Evolutionary conservation across 2,888 invertebrate genomes (phyloP).

Genomic region (Acronicta aceris): DNA sequence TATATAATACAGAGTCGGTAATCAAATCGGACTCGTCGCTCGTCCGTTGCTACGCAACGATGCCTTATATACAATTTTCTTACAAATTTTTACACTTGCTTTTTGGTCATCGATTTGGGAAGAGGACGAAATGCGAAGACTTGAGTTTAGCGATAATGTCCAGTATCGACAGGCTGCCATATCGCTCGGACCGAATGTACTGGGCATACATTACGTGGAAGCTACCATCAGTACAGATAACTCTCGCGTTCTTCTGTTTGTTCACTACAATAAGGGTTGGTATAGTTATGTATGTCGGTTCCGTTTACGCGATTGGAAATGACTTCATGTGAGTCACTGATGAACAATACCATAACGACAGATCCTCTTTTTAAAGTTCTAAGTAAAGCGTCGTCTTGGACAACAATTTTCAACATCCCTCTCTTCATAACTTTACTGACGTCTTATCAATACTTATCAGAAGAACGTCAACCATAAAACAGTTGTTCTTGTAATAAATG

Average conservation of each 20-base stretch:
- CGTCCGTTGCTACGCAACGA: conserved; percentile 75
- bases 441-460: conserved; percentile 18
- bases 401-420: conserved; percentile 18
- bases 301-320: conserved; percentile 7
- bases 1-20: conserved; percentile 63
- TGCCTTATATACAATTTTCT: conserved; percentile 70
- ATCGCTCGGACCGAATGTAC: conserved; percentile 10
- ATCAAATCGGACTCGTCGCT: conserved; percentile 58
- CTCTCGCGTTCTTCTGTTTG: conserved; percentile 34
- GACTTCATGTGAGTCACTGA: not conserved
- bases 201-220: conserved; percentile 16
- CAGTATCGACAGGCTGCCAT: conserved; percentile 5
- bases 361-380: conserved; percentile 7
- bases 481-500: conserved; percentile 44
- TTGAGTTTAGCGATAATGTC: conserved; percentile 37
- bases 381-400: not conserved
- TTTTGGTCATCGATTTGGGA: conserved; percentile 85
- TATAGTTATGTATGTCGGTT: conserved; percentile 14
- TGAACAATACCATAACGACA: conserved; percentile 2
- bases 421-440: conserved; percentile 29
- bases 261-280: not conserved
- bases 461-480: conserved; percentile 26
- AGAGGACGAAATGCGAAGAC: conserved; percentile 72
- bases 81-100: conserved; percentile 69
- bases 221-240: conserved; percentile 29